These are phyloP conservation scores for Tachysurus fulvidraco DNA, from an alignment of 2,113 vertebrate species.

Conservation along the genomic window DNA sequence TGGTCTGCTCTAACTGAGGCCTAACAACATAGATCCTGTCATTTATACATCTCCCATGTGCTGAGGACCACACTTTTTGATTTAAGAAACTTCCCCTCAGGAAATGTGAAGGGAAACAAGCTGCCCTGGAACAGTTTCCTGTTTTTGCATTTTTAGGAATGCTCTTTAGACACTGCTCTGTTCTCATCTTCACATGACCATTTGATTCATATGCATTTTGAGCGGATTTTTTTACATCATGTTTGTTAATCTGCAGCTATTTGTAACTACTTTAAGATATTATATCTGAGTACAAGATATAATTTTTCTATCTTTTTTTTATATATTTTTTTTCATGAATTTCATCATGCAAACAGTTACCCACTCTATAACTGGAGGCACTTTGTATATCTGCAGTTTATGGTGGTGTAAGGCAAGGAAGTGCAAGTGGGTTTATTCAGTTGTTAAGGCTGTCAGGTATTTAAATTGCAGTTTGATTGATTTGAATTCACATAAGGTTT, in stretches of 20 bases:
- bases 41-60: constrained; percentile 63
- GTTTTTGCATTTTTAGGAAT: constrained; percentile 62
- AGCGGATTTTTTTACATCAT: neutral
- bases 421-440: neutral
- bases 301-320: too few species aligned
- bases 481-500: neutral
- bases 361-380: neutral
- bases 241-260: neutral
- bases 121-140: constrained; percentile 72
- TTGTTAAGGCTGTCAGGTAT: neutral
- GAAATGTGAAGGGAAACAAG: constrained; percentile 70
- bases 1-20: neutral
- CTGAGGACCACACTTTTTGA: constrained; percentile 70
- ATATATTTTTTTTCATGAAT: neutral
- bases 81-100: constrained; percentile 72
- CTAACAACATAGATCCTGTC: constrained; percentile 46
- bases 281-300: neutral
- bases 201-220: neutral
- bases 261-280: neutral
- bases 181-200: neutral
- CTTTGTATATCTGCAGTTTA: neutral
- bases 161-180: constrained; percentile 3
- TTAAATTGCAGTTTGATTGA: neutral
- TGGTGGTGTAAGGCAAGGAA: neutral
- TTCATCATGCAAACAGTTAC: neutral